Evolutionary conservation across 2,797 vertebrate genomes (phyloP).

Genomic region (Malurus leucopterus): DNA sequence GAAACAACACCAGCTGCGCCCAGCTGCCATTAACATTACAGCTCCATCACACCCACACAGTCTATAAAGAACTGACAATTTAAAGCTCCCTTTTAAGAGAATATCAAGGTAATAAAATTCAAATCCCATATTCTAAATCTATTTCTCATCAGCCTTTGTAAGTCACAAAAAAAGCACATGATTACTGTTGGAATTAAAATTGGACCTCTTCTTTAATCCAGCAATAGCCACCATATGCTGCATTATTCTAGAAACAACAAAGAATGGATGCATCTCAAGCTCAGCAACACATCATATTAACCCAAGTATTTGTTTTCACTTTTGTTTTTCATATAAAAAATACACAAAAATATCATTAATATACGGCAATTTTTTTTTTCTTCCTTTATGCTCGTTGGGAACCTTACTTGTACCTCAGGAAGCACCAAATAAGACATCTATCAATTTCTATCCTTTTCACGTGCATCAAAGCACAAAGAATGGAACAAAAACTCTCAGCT

Average conservation of each 20-base stretch:
- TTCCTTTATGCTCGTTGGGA: neutral
- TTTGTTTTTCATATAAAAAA: neutral
- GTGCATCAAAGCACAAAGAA: neutral
- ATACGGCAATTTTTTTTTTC: neutral
- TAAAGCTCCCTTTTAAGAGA: conserved; percentile 22
- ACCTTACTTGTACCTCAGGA: neutral
- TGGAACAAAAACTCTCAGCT: neutral
- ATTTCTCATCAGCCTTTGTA: conserved; percentile 5
- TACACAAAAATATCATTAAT: neutral
- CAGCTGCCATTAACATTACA: neutral
- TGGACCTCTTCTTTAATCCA: conserved; percentile 16
- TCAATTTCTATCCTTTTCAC: neutral
- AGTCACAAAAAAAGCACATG: neutral
- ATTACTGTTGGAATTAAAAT: conserved; percentile 17
- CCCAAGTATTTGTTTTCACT: neutral
- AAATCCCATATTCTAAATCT: conserved; percentile 27
- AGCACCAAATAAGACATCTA: neutral
- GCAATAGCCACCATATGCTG: conserved; percentile 21
- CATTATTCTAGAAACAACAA: neutral
- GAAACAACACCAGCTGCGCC: conserved; percentile 5
- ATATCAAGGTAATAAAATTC: conserved; percentile 36
- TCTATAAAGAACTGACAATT: neutral
- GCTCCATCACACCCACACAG: neutral
- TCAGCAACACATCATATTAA: neutral
- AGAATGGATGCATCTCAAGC: neutral